Evolutionary conservation across 2,888 invertebrate genomes (phyloP).

Genomic region (Cetonia aurata): DNA sequence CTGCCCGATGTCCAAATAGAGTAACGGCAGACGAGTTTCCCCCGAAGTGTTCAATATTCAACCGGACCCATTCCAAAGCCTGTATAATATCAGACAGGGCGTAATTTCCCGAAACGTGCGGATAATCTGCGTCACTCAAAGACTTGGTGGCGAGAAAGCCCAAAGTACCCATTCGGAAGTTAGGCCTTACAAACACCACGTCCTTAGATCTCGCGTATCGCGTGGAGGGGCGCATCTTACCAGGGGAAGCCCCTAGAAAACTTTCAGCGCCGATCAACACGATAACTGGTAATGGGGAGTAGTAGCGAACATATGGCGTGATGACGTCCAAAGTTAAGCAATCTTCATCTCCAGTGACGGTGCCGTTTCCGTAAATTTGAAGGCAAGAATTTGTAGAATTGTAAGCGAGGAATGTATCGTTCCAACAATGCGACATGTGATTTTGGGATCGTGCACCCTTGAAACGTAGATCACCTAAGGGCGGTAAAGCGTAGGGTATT

Average conservation of each 20-base stretch:
- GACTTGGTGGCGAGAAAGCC: slow-evolving; percentile 85
- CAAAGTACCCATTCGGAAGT: slow-evolving; percentile 74
- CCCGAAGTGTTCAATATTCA: slow-evolving; percentile 87
- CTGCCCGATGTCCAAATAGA: slow-evolving; percentile 86
- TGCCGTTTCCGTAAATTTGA: slow-evolving; percentile 78
- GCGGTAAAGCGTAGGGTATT: slow-evolving; percentile 85
- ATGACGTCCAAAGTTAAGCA: slow-evolving; percentile 87
- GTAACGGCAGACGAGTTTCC: slow-evolving; percentile 85
- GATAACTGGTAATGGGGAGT: slow-evolving; percentile 84
- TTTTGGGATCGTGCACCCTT: slow-evolving; percentile 77
- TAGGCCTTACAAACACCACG: slow-evolving; percentile 88
- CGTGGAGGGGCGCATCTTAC: slow-evolving; percentile 79
- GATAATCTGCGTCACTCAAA: slow-evolving; percentile 77
- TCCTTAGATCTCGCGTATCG: slow-evolving; percentile 81
- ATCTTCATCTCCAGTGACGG: slow-evolving; percentile 79
- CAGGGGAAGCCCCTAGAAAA: slow-evolving; percentile 82
- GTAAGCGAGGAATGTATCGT: slow-evolving; percentile 78
- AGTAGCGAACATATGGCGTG: slow-evolving; percentile 84
- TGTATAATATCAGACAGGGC: slow-evolving; percentile 84
- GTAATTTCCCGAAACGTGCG: slow-evolving; percentile 86
- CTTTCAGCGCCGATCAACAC: slow-evolving; percentile 85
- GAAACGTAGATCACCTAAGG: slow-evolving; percentile 78
- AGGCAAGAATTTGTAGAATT: slow-evolving; percentile 77
- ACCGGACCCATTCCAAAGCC: slow-evolving; percentile 83
- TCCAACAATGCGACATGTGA: slow-evolving; percentile 82